Conservation (phyloP, 30 jellyfish, hydroid and myxozoan species). For the Aurelia sp. region DNA sequence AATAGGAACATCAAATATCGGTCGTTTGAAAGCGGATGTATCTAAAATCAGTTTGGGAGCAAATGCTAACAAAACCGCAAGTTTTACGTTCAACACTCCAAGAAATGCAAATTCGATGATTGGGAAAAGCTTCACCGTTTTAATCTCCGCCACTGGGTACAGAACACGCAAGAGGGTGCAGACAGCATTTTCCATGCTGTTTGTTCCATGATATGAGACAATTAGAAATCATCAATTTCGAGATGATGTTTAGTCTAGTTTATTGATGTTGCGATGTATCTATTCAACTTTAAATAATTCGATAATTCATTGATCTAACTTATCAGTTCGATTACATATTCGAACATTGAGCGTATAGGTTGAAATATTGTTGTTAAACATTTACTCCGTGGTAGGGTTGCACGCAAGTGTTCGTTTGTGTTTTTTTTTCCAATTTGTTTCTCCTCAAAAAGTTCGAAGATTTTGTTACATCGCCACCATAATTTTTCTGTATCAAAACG, state of each 20-base stretch:
- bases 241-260: not conserved
- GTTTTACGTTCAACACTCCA: slow-evolving; percentile 15
- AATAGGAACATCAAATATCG: not conserved
- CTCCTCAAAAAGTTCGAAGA: no score
- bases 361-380: no score
- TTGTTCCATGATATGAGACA: slow-evolving; percentile 14
- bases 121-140: slow-evolving; percentile 13
- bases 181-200: slow-evolving; percentile 27
- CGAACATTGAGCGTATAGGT: no score
- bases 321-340: no score
- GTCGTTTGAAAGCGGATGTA: not conserved
- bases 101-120: slow-evolving; percentile 15
- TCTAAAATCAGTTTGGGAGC: not conserved
- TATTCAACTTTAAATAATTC: no score
- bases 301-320: no score
- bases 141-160: slow-evolving; percentile 28
- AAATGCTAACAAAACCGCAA: slow-evolving; percentile 1
- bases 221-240: not conserved
- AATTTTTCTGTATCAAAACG: no score
- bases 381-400: no score
- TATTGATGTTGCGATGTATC: no score
- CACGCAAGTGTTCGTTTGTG: no score
- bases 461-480: no score
- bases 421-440: no score
- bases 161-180: slow-evolving; percentile 25